phyloP scores from a whole-genome alignment of 2,113 vertebrate genomes.

The Grus americana region DNA sequence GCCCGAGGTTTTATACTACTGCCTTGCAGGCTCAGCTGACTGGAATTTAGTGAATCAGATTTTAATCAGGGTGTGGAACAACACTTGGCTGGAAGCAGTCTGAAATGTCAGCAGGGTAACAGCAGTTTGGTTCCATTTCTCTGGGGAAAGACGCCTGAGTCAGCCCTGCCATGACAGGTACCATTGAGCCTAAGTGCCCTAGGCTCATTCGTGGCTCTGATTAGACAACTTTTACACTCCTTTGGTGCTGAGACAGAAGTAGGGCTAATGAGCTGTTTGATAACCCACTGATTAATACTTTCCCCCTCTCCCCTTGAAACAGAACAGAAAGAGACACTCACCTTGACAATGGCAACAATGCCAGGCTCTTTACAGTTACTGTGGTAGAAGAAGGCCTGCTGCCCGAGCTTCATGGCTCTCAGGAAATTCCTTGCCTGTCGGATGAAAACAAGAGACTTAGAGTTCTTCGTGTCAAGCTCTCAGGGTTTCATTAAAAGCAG shows the following conservation, averaged over 20 bases:
- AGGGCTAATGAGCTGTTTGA: background rate
- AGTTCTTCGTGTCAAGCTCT: background rate
- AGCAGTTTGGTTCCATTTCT: background rate
- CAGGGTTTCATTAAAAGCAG: background rate
- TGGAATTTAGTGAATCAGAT: background rate
- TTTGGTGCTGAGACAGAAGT: background rate
- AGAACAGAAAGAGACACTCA: slow-evolving; percentile 37
- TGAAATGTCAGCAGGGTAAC: background rate
- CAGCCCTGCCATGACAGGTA: background rate
- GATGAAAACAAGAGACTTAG: background rate
- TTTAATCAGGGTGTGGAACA: background rate
- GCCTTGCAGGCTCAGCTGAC: background rate
- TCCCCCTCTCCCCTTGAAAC: background rate
- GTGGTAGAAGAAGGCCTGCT: slow-evolving; percentile 95
- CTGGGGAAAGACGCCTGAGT: background rate
- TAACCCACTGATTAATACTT: background rate
- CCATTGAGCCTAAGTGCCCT: background rate
- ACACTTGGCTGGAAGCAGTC: background rate
- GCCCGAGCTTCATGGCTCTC: slow-evolving; percentile 88
- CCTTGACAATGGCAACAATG: slow-evolving; percentile 88
- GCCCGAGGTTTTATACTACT: background rate
- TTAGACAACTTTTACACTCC: background rate
- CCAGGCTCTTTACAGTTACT: slow-evolving; percentile 97
- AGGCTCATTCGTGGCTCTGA: background rate
- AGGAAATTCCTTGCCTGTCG: slow-evolving; percentile 94